Evolutionary conservation across 2,113 vertebrate species (phyloP).

Genomic region (Rhinolophus ferrumequinum): DNA sequence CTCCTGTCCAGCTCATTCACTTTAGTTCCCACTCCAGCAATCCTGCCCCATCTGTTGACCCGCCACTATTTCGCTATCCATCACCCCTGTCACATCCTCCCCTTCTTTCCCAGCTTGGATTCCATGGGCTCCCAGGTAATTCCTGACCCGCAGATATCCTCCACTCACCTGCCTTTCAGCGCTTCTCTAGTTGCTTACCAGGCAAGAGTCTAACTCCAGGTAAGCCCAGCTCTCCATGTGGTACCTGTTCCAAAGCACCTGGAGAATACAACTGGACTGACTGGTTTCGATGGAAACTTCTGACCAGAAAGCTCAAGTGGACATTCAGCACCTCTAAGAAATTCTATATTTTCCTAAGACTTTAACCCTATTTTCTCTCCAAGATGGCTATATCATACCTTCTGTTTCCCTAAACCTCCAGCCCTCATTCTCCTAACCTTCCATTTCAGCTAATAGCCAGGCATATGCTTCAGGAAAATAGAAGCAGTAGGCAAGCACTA

Average conservation of each 20-base stretch:
- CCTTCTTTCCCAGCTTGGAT: background rate
- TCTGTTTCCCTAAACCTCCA: background rate
- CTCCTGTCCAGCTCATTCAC: background rate
- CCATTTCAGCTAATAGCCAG: background rate
- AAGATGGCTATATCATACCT: background rate
- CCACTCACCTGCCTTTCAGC: background rate
- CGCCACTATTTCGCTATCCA: background rate
- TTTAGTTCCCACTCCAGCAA: background rate
- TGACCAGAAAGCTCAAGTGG: background rate
- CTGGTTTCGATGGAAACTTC: background rate
- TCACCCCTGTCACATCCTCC: background rate
- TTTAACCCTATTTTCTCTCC: background rate
- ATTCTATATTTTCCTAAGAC: constrained; percentile 12
- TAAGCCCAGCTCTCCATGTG: background rate
- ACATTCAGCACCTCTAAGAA: background rate
- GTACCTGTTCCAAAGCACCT: background rate
- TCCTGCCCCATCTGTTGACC: background rate
- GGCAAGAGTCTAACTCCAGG: background rate
- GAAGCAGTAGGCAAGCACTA: background rate
- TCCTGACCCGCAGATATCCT: fast-evolving
- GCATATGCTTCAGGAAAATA: background rate
- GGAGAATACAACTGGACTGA: background rate
- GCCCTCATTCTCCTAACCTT: background rate
- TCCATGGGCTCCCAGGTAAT: too few species aligned
- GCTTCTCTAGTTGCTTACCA: background rate